These are phyloP conservation scores for Trachelus iudaicus DNA, from an alignment of 2,888 invertebrate genomes.

Conservation along the genomic window DNA sequence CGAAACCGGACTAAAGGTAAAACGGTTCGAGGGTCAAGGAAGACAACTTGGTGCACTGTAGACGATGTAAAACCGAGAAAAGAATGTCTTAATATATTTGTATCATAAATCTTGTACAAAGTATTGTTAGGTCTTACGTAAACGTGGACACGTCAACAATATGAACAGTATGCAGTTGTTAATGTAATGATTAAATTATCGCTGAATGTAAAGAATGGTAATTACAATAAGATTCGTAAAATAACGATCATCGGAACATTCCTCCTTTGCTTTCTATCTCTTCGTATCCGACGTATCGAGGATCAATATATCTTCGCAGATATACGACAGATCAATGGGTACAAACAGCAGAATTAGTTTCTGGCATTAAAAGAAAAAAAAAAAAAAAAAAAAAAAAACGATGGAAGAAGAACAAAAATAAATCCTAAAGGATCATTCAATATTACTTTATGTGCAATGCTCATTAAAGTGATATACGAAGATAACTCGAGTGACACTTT, in stretches of 20 bases:
- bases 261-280: constrained; percentile 2
- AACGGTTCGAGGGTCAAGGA: neutral
- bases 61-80: constrained; percentile 18
- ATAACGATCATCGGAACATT: neutral
- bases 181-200: constrained; percentile 42
- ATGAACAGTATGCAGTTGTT: constrained; percentile 31
- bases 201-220: constrained; percentile 35
- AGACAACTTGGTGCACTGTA: neutral
- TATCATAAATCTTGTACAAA: constrained; percentile 65
- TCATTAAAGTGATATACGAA: neutral
- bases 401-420: neutral
- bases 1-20: neutral
- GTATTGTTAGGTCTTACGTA: constrained; percentile 60
- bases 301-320: neutral
- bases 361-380: neutral
- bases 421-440: neutral
- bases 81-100: constrained; percentile 62
- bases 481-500: neutral
- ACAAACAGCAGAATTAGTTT: neutral
- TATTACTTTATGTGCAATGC: neutral
- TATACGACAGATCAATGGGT: neutral
- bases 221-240: constrained; percentile 10
- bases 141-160: constrained; percentile 48
- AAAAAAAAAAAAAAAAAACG: too few relatives aligned
- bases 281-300: neutral